Conservation (phyloP, 2,113 vertebrate genomes). For the Capreolus pygargus region DNA sequence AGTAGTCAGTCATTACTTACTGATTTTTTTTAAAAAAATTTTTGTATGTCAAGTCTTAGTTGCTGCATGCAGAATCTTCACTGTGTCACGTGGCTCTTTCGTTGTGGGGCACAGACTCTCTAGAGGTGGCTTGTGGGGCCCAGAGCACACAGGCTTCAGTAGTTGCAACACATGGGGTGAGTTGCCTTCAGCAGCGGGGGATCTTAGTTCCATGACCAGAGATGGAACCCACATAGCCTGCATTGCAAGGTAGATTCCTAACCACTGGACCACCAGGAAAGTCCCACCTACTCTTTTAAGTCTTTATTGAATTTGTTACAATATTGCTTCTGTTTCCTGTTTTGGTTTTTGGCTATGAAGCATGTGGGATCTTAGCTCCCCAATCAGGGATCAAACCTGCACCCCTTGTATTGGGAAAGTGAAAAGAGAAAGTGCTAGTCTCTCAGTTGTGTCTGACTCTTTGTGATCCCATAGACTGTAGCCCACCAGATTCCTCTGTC, state of each 20-base stretch:
- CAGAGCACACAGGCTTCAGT: neutral
- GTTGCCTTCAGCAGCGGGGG: neutral
- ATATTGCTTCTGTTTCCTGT: neutral
- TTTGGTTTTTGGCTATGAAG: neutral
- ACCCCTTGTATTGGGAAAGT: neutral
- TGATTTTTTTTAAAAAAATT: neutral
- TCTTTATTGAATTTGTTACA: neutral
- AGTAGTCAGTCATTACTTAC: neutral
- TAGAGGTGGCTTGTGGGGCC: neutral
- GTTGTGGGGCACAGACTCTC: fast-evolving
- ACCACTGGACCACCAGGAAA: neutral
- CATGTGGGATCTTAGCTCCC: neutral
- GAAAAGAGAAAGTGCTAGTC: neutral
- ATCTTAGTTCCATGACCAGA: neutral
- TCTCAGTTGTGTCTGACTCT: neutral
- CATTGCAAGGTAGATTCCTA: neutral
- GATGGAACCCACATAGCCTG: neutral
- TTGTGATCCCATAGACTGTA: neutral
- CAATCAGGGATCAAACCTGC: neutral
- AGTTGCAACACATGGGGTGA: neutral
- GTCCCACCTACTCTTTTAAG: neutral
- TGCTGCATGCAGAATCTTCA: neutral
- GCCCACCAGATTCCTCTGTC: neutral
- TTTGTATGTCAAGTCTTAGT: neutral
- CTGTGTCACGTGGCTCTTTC: neutral